These are phyloP conservation scores for Parus major DNA, from an alignment of 2,113 vertebrate species.

Conservation along the genomic window DNA sequence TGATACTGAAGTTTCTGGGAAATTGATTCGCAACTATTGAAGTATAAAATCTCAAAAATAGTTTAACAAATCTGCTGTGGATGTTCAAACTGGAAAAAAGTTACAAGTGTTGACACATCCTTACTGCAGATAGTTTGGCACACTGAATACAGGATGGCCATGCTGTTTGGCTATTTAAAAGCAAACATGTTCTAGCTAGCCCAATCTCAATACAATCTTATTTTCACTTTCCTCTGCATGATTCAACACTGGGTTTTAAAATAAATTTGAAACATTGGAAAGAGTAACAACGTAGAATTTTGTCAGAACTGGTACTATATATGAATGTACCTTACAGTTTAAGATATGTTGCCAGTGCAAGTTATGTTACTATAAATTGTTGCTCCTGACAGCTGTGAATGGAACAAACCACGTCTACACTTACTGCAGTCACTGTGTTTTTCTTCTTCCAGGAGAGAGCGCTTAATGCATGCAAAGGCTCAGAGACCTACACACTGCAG, in stretches of 20 bases:
- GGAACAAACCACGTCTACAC: not conserved
- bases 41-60: not conserved
- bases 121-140: not conserved
- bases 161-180: not conserved
- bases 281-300: not conserved
- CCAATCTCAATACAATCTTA: not conserved
- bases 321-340: not conserved
- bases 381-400: not conserved
- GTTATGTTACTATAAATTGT: not conserved
- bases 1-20: not conserved
- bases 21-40: not conserved
- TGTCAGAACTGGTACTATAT: not conserved
- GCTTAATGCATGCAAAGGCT: conserved; percentile 61
- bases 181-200: not conserved
- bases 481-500: not conserved
- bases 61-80: not conserved
- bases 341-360: not conserved
- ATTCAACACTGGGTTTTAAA: not conserved
- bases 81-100: not conserved
- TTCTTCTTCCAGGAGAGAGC: conserved; percentile 67
- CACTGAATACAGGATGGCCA: not conserved
- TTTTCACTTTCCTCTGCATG: not conserved
- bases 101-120: not conserved
- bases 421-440: not conserved
- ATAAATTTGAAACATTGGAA: not conserved